Conservation (phyloP, 2,888 invertebrate genomes). For the Kuschelorhynchus macadamiae region DNA sequence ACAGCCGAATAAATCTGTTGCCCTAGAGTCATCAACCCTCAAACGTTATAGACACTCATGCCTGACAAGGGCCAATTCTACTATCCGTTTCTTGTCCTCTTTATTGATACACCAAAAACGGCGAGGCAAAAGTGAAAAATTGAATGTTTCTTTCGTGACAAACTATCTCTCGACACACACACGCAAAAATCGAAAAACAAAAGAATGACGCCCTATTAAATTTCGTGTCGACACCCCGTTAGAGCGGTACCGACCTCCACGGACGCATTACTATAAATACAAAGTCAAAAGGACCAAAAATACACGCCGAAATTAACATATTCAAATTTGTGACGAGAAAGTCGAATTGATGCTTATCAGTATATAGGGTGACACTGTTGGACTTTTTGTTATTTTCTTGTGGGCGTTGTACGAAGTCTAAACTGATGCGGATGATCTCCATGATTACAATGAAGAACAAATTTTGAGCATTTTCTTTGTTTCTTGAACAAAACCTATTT, state of each 20-base stretch:
- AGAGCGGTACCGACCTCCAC: constrained; percentile 63
- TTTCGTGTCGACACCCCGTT: constrained; percentile 69
- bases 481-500: too few species aligned
- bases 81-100: constrained; percentile 10
- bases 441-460: too few species aligned
- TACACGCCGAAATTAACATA: constrained; percentile 63
- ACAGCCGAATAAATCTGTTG: too few species aligned
- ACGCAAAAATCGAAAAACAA: constrained; percentile 54
- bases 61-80: constrained; percentile 1
- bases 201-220: constrained; percentile 44
- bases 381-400: constrained; percentile 59
- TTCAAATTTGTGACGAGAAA: constrained; percentile 62
- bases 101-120: constrained; percentile 27
- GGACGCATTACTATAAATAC: constrained; percentile 65
- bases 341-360: constrained; percentile 63
- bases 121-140: constrained; percentile 35
- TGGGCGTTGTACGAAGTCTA: too few species aligned
- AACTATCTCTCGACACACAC: constrained; percentile 59
- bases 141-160: constrained; percentile 32
- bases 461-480: too few species aligned
- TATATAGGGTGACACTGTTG: constrained; percentile 43
- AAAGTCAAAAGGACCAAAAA: constrained; percentile 51
- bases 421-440: too few species aligned
- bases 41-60: neutral
- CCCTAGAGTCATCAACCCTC: too few species aligned